Base-by-base conservation (phyloP, 2,797 vertebrate genomes). In the Acanthopagrus latus region DNA sequence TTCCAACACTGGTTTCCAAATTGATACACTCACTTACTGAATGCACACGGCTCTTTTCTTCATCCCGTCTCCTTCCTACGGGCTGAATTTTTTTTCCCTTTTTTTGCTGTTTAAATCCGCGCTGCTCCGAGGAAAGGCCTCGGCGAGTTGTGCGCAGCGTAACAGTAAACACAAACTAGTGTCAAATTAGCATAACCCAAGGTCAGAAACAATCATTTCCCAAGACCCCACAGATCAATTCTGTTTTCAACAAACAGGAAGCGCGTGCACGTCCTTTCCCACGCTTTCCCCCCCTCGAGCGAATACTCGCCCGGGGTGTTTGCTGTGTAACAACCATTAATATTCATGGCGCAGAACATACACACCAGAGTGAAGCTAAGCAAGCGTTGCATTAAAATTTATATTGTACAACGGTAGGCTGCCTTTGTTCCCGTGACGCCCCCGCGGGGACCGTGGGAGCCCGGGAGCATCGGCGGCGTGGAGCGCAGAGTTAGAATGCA, bases 131-230 rank as follows among this genome's bases (percentile, higher is more conserved):
- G 55, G 21, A 70, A 55, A 59, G 66, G 71, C 64, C 69, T 27
- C 70, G 20, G 68, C 74, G 38, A 73, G 80, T 52, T 13, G 62
- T 56, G 64, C 64, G 21, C 57, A 10, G 47, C 60, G 44, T 62
- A 79, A 88, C 64, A 58, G 85, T 88, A 86, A 91, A 91, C 74
- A 86, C 81, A 88, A 85, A 85, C 78, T 71, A 70, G 77, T 51
- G 76, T 85, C 63, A 68, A 74, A 91, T 91, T 91, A 92, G 78
- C 90, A 89, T 80, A 86, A 87, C 71, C 74, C 89, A 91, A 92
- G 88, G 91, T 90, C 86, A 89, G 8, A 80, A 84, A 87, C 82
- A 82, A 80, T 78, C 62, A 74, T 82, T 84, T 77, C 85, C 83
- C 81, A 16, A 67, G 74, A 85, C 77, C 81, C 75, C 9, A 17